Evolutionary conservation across 2,888 invertebrate species (phyloP), one percentile per base, ranked within the genome.

Genomic region (Hirtodrosophila histrioides): DNA sequence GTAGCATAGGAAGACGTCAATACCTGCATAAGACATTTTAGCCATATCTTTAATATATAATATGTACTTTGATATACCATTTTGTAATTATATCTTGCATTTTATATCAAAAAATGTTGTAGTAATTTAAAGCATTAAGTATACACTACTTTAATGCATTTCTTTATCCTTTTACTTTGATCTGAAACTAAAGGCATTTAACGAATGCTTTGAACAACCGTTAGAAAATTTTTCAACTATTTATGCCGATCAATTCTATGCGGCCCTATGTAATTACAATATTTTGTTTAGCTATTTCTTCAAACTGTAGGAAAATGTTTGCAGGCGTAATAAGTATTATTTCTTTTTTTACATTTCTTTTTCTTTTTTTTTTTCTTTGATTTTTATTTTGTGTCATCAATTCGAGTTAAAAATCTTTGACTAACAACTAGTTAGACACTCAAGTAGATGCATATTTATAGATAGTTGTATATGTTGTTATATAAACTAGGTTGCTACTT

Each of bases 1-100:
- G 92, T 92, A 92, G 92, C 92, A 92, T 92, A 92, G 92, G 92
- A 92, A 92, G 92, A 92, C 92, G 92, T 92, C 92, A 92, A 92
- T 92, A 92, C 92, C 92, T 92, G 92, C 92, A 92, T 92, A 92
- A 92, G 92, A 92, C 92, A 92, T 92, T 91, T 90, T 92, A 91
- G 91, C 92, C 91, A 91, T 91, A 88, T 90, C 88, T 85, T 78
- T 69, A 67, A 85, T 87, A 87, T 82, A 69, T 78, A 75, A 74
- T 83, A 75, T 75, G 75, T 66, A 75, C 75, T 75, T 88, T 78
- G 68, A 78, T 76, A 56, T 76, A 69, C 62, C 61, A 45, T 73
- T 71, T 70, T 60, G 58, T 53, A 71, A 75, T 73, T 71, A 57
- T 66, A 35, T 71, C 62, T 70, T 61, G 33, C 49, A n/a, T 73